phyloP scores from a whole-genome alignment of 2,888 invertebrate species.

The Silvanus unidentatus region DNA sequence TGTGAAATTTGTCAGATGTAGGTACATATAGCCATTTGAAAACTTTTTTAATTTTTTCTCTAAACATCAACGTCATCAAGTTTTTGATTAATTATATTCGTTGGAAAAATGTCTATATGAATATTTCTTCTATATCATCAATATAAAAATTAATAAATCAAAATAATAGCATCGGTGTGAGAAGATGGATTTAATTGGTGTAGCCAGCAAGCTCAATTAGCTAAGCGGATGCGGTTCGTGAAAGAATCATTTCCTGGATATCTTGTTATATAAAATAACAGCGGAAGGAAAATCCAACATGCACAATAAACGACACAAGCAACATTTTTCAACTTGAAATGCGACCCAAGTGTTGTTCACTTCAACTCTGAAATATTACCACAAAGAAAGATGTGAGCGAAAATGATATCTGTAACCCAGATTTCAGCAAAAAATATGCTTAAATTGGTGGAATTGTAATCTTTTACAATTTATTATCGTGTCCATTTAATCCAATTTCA shows the following conservation, averaged over 20 bases:
- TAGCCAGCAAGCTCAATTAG: conserved; percentile 8
- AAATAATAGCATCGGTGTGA: too few relatives aligned
- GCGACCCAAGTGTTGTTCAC: conserved; percentile 42
- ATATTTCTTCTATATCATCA: too few relatives aligned
- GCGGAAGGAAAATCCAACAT: conserved; percentile 32
- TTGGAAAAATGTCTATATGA: too few relatives aligned
- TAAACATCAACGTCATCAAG: too few relatives aligned
- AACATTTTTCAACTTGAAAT: conserved; percentile 41
- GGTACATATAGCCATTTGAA: too few relatives aligned
- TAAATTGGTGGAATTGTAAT: conserved; percentile 23
- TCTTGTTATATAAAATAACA: conserved; percentile 27
- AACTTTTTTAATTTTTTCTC: too few relatives aligned
- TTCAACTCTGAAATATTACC: conserved; percentile 41
- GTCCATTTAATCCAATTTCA: background rate
- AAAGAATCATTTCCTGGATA: conserved; percentile 14
- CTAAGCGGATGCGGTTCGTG: conserved; percentile 2
- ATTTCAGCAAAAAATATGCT: conserved; percentile 35
- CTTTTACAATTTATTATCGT: background rate
- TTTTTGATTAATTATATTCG: too few relatives aligned
- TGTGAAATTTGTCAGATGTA: too few relatives aligned
- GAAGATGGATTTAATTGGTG: too few relatives aligned
- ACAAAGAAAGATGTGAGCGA: conserved; percentile 37
- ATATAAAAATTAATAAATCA: too few relatives aligned
- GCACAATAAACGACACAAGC: conserved; percentile 38
- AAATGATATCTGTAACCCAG: conserved; percentile 27